Percentiles rank a stretch among this genome's conserved stretches.
Conservation (phyloP, 2,797 vertebrate genomes). For the Melanotaenia nigrans region DNA sequence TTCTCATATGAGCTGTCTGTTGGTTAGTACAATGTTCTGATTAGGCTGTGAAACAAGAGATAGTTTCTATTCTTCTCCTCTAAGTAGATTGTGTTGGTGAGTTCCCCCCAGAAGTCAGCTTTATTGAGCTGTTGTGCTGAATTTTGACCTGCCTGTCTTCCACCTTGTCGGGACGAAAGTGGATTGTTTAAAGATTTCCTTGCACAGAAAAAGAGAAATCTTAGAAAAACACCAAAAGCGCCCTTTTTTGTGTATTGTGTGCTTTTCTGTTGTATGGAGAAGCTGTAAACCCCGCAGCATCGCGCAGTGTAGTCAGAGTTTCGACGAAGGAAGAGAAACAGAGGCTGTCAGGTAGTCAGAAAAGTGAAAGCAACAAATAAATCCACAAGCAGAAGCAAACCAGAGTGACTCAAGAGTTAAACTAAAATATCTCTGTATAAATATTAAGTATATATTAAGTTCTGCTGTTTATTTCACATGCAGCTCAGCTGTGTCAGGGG, state of each 20-base stretch:
- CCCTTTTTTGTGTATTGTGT: constrained; percentile 6
- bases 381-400: constrained; percentile 23
- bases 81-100: constrained; percentile 54
- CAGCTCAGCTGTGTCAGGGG: constrained; percentile 32
- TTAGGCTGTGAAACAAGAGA: constrained; percentile 67
- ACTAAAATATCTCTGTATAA: constrained; percentile 6
- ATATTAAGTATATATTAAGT: constrained; percentile 38
- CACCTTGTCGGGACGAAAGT: constrained; percentile 50
- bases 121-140: constrained; percentile 51
- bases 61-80: constrained; percentile 52
- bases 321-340: constrained; percentile 14
- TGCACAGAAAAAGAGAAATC: constrained; percentile 19
- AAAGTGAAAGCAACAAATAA: constrained; percentile 41
- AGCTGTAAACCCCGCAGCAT: constrained; percentile 35
- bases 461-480: constrained; percentile 37
- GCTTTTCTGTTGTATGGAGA: constrained; percentile 23
- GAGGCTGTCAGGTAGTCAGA: constrained; percentile 3
- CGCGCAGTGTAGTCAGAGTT: constrained; percentile 7
- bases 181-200: constrained; percentile 51
- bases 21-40: constrained; percentile 48
- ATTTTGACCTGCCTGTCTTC: constrained; percentile 47
- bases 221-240: constrained; percentile 31
- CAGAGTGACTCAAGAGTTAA: not conserved
- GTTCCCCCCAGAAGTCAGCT: constrained; percentile 53
- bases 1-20: constrained; percentile 14